Conservation (phyloP, 2,888 invertebrate genomes). For the Parnassius smintheus region DNA sequence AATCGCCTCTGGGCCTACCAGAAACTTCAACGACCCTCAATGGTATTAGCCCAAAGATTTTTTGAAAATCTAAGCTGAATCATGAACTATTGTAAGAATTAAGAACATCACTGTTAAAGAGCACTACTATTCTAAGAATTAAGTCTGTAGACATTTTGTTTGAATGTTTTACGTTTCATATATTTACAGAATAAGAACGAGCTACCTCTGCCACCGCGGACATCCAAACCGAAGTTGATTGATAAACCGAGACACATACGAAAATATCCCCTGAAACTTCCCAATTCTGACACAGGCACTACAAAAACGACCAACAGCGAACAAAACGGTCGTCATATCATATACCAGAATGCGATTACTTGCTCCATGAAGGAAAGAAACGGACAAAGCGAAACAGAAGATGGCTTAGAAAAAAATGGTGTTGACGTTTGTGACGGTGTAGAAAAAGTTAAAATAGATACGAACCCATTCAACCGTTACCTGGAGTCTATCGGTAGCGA, state of each 20-base stretch:
- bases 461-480: constrained; percentile 53
- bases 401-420: constrained; percentile 31
- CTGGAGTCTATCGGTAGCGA: constrained; percentile 31
- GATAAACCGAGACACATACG: constrained; percentile 67
- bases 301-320: constrained; percentile 3
- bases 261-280: constrained; percentile 58
- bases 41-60: no score
- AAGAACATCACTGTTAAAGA: no score
- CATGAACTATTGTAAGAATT: no score
- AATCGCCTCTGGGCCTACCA: no score
- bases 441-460: constrained; percentile 37
- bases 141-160: no score
- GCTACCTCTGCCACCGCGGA: constrained; percentile 62
- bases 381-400: constrained; percentile 13
- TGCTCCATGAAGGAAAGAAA: constrained; percentile 30
- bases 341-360: constrained; percentile 60
- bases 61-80: no score
- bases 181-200: constrained; percentile 49
- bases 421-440: constrained; percentile 52
- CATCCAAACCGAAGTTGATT: constrained; percentile 57
- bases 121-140: no score
- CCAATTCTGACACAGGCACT: constrained; percentile 24
- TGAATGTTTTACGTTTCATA: no score
- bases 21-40: no score
- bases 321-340: constrained; percentile 34